Base-by-base conservation (phyloP, 1,140 invertebrate genomes). In the Drosophila ambigua region DNA sequence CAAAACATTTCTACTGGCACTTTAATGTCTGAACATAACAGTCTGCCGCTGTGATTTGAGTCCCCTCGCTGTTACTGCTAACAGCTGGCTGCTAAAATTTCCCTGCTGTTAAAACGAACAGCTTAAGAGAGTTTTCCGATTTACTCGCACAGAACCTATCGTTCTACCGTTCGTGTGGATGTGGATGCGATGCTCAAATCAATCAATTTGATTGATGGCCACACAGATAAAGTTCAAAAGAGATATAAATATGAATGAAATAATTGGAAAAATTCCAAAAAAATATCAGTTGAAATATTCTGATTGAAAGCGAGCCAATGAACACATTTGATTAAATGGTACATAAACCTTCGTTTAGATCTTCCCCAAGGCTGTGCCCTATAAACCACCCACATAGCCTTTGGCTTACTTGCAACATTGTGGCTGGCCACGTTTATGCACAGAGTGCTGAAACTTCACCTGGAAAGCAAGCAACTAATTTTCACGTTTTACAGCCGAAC, bases 101-200 rank as follows among this genome's bases (percentile, higher is more conserved):
- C 80, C 80, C 76, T 49, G 9, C 5, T n/a, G 3, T n/a, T 15
- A 8, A 39, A 15, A 16, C 13, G 71, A 79, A 83, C 80, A 77
- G 76, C 50, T 23, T 67, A 84, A 84, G 80, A 84, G 80, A 76
- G 61, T 16, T 2, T 0, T n/a, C n/a, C n/a, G n/a, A n/a, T n/a
- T n/a, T 2, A 23, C 26, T 43, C 62, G 45, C 28, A 9, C n/a
- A 28, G 26, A 24, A 41, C 7, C 9, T 26, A 20, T 9, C 20
- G 0, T 20, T 11, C 11, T 5, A 39, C 3, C 35, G 71, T 72
- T 60, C 39, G 71, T 46, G 45, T 16, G 16, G 16, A 16, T 46
- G 45, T 16, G 16, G 16, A 16, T 16, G 16, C 16, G 50, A 43
- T n/a, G 20, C 16, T 5, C 39, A 67, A 26, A 20, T 23, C 43